phyloP scores from a whole-genome alignment of 2,113 vertebrate genomes.

The Notarius lentiginosus region DNA sequence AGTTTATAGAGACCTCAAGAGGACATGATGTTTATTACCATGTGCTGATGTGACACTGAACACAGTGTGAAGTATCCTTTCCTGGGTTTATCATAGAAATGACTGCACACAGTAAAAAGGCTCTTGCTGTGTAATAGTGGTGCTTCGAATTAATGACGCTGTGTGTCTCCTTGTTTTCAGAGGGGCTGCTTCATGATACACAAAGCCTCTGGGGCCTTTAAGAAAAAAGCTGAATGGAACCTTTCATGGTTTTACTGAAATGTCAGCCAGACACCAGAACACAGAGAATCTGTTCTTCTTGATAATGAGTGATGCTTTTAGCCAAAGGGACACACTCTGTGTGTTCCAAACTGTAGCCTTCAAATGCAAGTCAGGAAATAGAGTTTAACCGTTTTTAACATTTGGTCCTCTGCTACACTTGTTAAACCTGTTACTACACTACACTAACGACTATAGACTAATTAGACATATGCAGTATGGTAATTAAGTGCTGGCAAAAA shows the following conservation, averaged over 20 bases:
- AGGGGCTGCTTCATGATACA: slow-evolving; percentile 1
- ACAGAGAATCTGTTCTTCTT: not conserved
- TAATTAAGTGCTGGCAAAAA: not conserved
- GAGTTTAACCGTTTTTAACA: slow-evolving; percentile 8
- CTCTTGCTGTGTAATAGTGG: slow-evolving; percentile 1
- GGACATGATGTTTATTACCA: not conserved
- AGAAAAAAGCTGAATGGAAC: not conserved
- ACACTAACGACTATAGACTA: not conserved
- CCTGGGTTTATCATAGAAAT: not conserved
- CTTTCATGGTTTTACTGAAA: not conserved
- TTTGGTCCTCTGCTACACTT: not conserved
- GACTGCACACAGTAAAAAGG: not conserved
- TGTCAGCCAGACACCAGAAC: not conserved
- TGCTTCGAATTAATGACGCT: slow-evolving; percentile 13
- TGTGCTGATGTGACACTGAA: not conserved
- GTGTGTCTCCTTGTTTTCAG: slow-evolving; percentile 4
- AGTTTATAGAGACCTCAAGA: not conserved
- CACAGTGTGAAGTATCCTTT: not conserved
- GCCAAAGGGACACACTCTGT: not conserved
- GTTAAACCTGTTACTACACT: not conserved
- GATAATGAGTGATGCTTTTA: not conserved
- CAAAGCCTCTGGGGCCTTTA: not conserved
- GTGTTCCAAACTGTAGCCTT: not conserved
- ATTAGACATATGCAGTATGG: not conserved
- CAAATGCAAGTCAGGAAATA: not conserved